Evolutionary conservation across 2,797 vertebrate genomes (phyloP), one percentile per base, ranked within the genome.

Genomic region (Sebastes baramenuke): DNA sequence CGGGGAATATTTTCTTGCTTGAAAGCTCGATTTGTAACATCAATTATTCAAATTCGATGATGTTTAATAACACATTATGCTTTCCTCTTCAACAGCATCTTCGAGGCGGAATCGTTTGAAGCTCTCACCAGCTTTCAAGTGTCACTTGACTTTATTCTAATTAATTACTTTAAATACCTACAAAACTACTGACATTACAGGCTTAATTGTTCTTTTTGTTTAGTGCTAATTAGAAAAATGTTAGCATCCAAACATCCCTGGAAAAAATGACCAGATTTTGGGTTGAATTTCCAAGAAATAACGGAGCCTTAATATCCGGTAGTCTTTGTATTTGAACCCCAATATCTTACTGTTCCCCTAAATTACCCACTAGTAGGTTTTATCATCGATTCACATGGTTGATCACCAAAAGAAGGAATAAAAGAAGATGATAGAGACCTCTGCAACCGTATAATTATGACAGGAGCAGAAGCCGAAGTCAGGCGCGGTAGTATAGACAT

Each of bases 221-320:
- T 29, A 65, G 24, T 30, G 38, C 58, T 32, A 61, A 64, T 62
- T 52, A 13, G n/a, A 16, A 52, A 55, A 38, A 14, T 42, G 2
- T 27, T 8, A 16, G 4, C 54, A 20, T 59, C 9, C 24, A 1
- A 29, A 42, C 34, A n/a, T 24, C 24, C 32, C 2, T 1, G 5
- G 16, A 34, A 24, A 38, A 49, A 0, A 7, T 22, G 11, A 61
- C 12, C 20, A 18, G 27, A 61, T 52, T 22, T 14, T 8, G 5
- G 22, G 0, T 0, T 24, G 34, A 46, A 58, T 30, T 59, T 20
- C 0, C 0, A 22, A 7, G 11, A 60, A 42, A n/a, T 22, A 62
- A 20, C 6, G 1, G 59, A 6, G 1, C 8, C 2, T 1, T 1
- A 8, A 3, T 56, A 32, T 32, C 1, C 2, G 20, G 1, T 29